A percentile compares a stretch with the other conserved stretches of the same genome.
phyloP scores from a whole-genome alignment of 2,113 vertebrate species.

The Buteo buteo region DNA sequence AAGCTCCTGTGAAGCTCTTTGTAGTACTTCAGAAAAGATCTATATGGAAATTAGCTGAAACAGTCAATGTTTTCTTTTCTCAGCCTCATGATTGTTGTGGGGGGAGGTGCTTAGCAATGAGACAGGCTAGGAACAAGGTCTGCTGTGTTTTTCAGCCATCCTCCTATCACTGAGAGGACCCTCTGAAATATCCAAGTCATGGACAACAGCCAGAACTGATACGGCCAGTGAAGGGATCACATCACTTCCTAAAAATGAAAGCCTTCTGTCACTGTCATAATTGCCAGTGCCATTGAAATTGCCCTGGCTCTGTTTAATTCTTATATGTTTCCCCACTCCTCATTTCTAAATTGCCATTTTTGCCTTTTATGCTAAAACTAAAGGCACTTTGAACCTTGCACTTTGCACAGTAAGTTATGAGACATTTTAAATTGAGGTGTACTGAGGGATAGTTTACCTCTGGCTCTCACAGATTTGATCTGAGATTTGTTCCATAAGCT shows the following conservation, averaged over 20 bases:
- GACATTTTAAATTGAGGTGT: conserved; percentile 23
- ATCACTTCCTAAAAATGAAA: neutral
- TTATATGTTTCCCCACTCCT: neutral
- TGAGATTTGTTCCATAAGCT: neutral
- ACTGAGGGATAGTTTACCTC: conserved; percentile 10
- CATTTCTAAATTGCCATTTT: neutral
- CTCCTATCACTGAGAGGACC: neutral
- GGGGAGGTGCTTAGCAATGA: neutral
- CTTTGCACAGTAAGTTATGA: neutral
- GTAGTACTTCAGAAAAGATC: neutral
- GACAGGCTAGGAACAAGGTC: neutral
- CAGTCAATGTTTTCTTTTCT: neutral
- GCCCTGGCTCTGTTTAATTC: neutral
- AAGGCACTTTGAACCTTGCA: neutral
- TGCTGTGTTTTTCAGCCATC: neutral
- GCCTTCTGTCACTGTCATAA: neutral
- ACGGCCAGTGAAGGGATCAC: neutral
- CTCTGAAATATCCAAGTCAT: neutral
- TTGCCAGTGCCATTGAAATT: neutral
- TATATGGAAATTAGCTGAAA: neutral
- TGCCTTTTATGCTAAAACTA: neutral
- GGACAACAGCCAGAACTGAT: neutral
- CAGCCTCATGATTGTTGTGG: neutral
- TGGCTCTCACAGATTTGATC: neutral
- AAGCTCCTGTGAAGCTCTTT: neutral